A percentile compares a stretch with the other conserved stretches of the same genome.
phyloP scores from a whole-genome alignment of 2,113 vertebrate genomes.

The Numida meleagris region DNA sequence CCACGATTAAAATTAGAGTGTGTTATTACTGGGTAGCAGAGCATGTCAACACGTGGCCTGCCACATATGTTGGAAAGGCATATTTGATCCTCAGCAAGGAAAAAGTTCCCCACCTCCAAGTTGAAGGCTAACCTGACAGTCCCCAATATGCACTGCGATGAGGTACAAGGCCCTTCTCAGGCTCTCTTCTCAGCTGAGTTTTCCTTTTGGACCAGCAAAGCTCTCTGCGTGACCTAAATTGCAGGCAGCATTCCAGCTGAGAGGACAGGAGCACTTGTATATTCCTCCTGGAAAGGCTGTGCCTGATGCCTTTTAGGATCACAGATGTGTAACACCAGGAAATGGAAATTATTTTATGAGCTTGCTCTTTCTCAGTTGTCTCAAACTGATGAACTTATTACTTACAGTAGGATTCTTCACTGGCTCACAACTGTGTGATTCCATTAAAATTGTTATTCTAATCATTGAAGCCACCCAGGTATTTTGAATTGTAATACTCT shows the following conservation, averaged over 20 bases:
- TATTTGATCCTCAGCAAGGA: not conserved
- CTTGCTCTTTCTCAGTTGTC: not conserved
- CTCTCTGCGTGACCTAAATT: not conserved
- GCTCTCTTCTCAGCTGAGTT: not conserved
- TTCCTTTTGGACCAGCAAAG: not conserved
- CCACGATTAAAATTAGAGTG: not conserved
- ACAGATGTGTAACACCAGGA: not conserved
- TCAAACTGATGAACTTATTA: not conserved
- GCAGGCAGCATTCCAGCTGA: not conserved
- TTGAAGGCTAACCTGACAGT: not conserved
- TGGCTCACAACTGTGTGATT: not conserved
- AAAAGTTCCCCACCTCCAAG: not conserved
- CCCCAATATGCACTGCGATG: not conserved
- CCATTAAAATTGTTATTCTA: not conserved
- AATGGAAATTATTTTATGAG: not conserved
- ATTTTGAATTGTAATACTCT: not conserved
- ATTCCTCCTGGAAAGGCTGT: not conserved
- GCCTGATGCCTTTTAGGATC: not conserved
- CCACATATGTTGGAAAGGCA: not conserved
- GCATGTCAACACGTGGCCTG: not conserved
- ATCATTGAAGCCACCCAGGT: not conserved
- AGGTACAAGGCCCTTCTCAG: not conserved
- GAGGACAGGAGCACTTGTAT: not conserved
- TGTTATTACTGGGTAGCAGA: slow-evolving; percentile 29
- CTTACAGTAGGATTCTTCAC: not conserved